Conservation (phyloP, 2,113 vertebrate genomes). For the Lasiurus cinereus region DNA sequence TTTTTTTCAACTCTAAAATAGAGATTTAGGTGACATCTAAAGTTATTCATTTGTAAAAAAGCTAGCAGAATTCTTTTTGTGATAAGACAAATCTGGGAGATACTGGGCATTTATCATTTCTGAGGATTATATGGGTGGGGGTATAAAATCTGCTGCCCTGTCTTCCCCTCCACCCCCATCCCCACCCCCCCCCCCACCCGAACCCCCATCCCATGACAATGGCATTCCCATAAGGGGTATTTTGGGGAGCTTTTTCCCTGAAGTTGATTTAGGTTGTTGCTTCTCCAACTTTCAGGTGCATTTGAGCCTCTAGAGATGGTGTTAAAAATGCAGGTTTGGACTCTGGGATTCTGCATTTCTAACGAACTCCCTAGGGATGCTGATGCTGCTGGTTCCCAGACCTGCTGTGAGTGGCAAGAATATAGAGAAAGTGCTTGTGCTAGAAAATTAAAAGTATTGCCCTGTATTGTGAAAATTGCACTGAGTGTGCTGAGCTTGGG, state of each 20-base stretch:
- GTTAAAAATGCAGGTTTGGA: neutral
- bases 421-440: neutral
- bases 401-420: too few species aligned
- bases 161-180: too few species aligned
- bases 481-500: neutral
- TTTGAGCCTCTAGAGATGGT: neutral
- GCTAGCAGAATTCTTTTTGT: neutral
- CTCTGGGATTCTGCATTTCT: neutral
- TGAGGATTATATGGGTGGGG: neutral
- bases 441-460: neutral
- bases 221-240: neutral
- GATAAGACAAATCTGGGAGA: neutral
- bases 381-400: neutral
- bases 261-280: too few species aligned
- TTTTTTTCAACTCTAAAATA: neutral
- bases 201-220: too few species aligned
- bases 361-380: neutral
- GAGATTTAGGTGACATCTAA: neutral
- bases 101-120: neutral
- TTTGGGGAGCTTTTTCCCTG: neutral
- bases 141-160: accelerated
- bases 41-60: neutral
- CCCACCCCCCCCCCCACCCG: too few species aligned
- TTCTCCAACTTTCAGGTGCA: neutral
- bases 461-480: neutral